Evolutionary conservation across 2,113 vertebrate genomes (phyloP).

Genomic region (Illadopsis cleaveri): DNA sequence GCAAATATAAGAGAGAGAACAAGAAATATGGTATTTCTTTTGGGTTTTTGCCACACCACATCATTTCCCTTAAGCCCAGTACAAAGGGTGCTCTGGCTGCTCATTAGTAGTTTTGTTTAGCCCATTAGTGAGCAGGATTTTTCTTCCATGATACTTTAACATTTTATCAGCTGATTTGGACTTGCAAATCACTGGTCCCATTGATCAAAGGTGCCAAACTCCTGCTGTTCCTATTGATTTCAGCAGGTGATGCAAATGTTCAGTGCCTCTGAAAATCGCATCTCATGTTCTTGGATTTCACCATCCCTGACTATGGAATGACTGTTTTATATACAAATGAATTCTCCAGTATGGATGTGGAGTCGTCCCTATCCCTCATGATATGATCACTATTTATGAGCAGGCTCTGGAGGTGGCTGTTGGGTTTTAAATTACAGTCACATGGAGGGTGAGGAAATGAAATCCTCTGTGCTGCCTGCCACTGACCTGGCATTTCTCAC

Average conservation of each 20-base stretch:
- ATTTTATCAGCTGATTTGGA: constrained; percentile 34
- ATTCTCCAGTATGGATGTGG: constrained; percentile 26
- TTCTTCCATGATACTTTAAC: neutral
- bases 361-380: neutral
- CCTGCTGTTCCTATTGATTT: constrained; percentile 46
- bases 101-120: constrained; percentile 11
- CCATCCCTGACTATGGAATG: constrained; percentile 31
- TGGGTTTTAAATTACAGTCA: neutral
- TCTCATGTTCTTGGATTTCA: constrained; percentile 28
- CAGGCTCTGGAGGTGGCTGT: neutral
- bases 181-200: constrained; percentile 36
- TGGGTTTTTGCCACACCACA: neutral
- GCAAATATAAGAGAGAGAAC: neutral
- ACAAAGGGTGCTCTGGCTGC: neutral
- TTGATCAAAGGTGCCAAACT: constrained; percentile 52
- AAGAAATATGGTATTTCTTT: neutral
- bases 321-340: constrained; percentile 44
- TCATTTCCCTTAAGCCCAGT: neutral
- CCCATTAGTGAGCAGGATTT: neutral
- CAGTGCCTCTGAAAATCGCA: constrained; percentile 36
- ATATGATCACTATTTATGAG: constrained; percentile 45
- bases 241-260: constrained; percentile 23
- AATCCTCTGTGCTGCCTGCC: neutral
- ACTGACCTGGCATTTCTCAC: neutral
- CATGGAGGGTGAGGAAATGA: constrained; percentile 3